Conservation (phyloP, 2,797 vertebrate species). For the Malacoraja senta region DNA sequence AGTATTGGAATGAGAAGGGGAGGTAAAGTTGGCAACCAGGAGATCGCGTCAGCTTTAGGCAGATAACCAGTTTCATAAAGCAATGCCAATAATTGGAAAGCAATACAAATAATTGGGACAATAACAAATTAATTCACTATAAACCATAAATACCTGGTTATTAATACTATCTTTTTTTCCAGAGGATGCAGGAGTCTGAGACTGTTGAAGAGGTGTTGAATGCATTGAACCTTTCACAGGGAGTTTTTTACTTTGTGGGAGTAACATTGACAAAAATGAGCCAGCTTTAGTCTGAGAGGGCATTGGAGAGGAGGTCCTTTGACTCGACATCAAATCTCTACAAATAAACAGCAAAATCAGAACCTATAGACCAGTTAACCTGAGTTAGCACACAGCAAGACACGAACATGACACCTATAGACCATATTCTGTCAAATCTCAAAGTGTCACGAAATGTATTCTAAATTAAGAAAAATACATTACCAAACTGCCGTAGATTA, state of each 20-base stretch:
- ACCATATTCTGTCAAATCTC: neutral
- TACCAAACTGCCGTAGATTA: neutral
- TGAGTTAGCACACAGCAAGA: neutral
- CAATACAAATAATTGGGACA: neutral
- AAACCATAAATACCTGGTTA: constrained; percentile 62
- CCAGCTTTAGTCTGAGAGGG: constrained; percentile 69
- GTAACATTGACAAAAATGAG: constrained; percentile 82
- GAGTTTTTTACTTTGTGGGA: constrained; percentile 75
- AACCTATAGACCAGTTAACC: neutral
- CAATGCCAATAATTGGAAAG: neutral
- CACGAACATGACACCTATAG: neutral
- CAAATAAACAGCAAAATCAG: constrained; percentile 31
- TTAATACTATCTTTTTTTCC: constrained; percentile 66
- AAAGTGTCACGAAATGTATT: neutral
- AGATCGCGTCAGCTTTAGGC: no score
- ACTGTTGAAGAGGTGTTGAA: constrained; percentile 57
- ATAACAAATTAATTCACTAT: neutral
- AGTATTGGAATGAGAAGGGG: no score
- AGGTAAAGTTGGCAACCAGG: no score
- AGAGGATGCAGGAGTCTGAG: constrained; percentile 52
- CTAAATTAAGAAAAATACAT: neutral
- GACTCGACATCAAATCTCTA: constrained; percentile 83
- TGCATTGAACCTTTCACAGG: constrained; percentile 56
- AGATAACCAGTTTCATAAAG: neutral
- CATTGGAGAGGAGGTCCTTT: constrained; percentile 59